Evolutionary conservation across 2,113 vertebrate species (phyloP), one percentile per base, ranked within the genome.

Genomic region (Lichenostomus cassidix): DNA sequence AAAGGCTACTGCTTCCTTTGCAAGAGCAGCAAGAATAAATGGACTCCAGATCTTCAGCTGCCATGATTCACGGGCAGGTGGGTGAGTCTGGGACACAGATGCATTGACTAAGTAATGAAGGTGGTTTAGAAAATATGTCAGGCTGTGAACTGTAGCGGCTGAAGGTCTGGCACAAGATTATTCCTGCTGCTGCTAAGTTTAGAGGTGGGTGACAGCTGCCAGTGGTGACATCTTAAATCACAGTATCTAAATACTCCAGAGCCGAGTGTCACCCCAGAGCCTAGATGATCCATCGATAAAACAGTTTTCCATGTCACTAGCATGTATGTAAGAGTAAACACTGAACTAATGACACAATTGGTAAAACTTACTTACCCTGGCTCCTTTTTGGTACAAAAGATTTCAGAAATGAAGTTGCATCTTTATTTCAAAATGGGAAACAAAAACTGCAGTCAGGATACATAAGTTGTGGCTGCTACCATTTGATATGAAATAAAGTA

Each of bases 131-230:
- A 93, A 95, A 79, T 83, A 95, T 92, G 90, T 90, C 67, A 73
- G 86, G 71, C 92, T 88, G 41, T 58, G 75, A 93, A 83, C 33
- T 79, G 75, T 70, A 94, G 92, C 4, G 74, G 90, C 92, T 85
- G 82, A 90, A 85, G 90, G 65, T 88, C 95, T 96, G 79, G 90
- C 41, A 65, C 37, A 71, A 87, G 63, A 91, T 92, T 96, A 87
- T 96, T 90, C 44, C 74, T 91, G 74, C 62, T 91, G 82, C 44
- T 95, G 67, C 90, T 95, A 96, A 85, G 78, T 94, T 96, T 95
- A 95, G 95, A 92, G 85, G 62, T 93, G 78, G 82, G 46, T 77
- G 85, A 93, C 96, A 96, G 92, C 90, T 96, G 95, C 75, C 88
- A 65, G 59, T 62, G 71, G 79, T 88, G 92, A 79, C 75, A 88